These are phyloP conservation scores for Zhuqinia jingwanae DNA, from an alignment of 2,888 invertebrate species.

Conservation along the genomic window DNA sequence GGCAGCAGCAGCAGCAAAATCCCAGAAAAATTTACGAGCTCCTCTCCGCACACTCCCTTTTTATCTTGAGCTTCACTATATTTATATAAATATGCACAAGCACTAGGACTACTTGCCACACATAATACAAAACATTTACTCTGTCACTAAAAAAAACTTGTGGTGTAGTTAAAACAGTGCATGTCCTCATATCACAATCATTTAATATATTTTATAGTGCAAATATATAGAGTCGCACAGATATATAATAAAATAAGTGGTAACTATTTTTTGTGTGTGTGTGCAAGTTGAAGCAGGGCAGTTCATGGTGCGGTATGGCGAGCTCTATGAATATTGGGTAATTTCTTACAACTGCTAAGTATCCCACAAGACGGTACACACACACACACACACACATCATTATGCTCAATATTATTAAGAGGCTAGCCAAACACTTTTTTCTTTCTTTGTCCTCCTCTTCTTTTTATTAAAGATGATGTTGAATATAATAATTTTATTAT, in stretches of 20 bases:
- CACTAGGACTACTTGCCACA: neutral
- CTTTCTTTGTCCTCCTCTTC: slow-evolving; percentile 20
- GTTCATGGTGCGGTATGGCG: slow-evolving; percentile 28
- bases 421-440: too few relatives aligned
- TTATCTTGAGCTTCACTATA: slow-evolving; percentile 68
- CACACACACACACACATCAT: too few relatives aligned
- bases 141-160: slow-evolving; percentile 52
- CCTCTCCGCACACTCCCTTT: slow-evolving; percentile 66
- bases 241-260: slow-evolving; percentile 41
- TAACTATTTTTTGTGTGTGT: neutral
- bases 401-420: too few relatives aligned
- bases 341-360: slow-evolving; percentile 60
- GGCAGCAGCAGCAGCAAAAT: too few relatives aligned
- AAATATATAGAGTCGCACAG: too few relatives aligned
- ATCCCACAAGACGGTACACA: slow-evolving; percentile 44
- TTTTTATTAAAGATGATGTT: slow-evolving; percentile 60
- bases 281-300: too few relatives aligned
- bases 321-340: slow-evolving; percentile 67
- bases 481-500: slow-evolving; percentile 67
- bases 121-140: slow-evolving; percentile 1
- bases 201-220: slow-evolving; percentile 70
- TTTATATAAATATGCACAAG: slow-evolving; percentile 46
- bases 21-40: slow-evolving; percentile 70
- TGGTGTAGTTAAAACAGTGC: slow-evolving; percentile 59
- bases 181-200: too few relatives aligned